Conservation (phyloP, 2,797 vertebrate genomes). For the Remorina albescens region DNA sequence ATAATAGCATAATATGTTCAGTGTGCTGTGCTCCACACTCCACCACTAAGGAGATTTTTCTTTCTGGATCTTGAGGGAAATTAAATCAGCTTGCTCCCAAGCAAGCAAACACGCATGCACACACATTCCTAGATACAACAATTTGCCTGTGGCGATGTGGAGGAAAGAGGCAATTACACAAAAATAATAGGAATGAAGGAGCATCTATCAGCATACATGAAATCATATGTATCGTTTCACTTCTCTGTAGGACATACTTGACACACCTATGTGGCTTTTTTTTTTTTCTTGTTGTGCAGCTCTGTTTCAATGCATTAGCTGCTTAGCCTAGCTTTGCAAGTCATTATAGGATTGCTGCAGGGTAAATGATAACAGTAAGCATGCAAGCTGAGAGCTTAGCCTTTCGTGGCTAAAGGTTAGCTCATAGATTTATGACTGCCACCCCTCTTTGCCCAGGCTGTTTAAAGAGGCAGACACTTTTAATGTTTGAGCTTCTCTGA, state of each 20-base stretch:
- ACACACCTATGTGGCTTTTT: constrained; percentile 17
- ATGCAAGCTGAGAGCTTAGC: constrained; percentile 63
- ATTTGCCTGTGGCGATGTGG: constrained; percentile 1
- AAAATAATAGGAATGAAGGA: constrained; percentile 7
- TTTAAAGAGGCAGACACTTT: constrained; percentile 62
- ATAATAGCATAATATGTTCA: constrained; percentile 78
- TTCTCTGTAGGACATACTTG: constrained; percentile 18
- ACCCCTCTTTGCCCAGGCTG: constrained; percentile 45
- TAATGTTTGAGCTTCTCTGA: constrained; percentile 63
- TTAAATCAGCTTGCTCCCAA: constrained; percentile 68
- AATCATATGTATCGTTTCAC: constrained; percentile 16
- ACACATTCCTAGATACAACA: constrained; percentile 14
- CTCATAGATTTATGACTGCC: constrained; percentile 65
- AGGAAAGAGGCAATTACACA: constrained; percentile 39
- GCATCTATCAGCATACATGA: constrained; percentile 26
- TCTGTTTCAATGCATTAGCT: constrained; percentile 47
- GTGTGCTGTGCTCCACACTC: constrained; percentile 58
- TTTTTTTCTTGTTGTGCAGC: constrained; percentile 12
- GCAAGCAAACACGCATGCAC: constrained; percentile 33
- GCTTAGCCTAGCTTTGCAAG: constrained; percentile 56
- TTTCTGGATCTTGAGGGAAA: constrained; percentile 78
- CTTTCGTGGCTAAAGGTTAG: constrained; percentile 75
- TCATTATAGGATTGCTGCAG: constrained; percentile 62
- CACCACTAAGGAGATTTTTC: constrained; percentile 75
- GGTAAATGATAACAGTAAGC: constrained; percentile 69